phyloP scores from a whole-genome alignment of 92 coral and sea anemone species.

The Bergia sp. region DNA sequence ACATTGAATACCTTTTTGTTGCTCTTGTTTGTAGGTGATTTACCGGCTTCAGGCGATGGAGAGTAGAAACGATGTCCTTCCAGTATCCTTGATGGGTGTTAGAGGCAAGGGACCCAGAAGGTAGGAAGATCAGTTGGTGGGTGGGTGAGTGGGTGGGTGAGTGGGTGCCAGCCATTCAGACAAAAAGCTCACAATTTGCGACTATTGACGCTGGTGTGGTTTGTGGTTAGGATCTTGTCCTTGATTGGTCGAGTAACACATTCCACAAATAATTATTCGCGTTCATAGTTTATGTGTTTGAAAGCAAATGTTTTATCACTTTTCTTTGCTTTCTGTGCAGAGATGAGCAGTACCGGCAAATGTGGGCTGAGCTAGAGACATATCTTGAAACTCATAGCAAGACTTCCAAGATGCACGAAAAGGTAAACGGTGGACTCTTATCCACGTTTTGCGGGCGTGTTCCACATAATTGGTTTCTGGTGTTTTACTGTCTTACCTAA shows the following conservation, averaged over 20 bases:
- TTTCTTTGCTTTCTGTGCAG: conserved; percentile 40
- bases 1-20: not conserved
- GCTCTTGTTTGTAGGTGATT: conserved; percentile 67
- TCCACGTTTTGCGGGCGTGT: not conserved
- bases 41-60: conserved; percentile 96
- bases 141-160: not conserved
- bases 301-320: not conserved
- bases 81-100: conserved; percentile 84
- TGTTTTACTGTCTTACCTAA: not conserved
- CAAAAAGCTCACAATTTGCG: not conserved
- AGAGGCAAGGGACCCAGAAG: conserved; percentile 98
- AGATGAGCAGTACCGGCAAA: conserved; percentile 93
- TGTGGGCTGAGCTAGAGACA: conserved; percentile 94
- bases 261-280: not conserved
- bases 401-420: conserved; percentile 95
- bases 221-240: not conserved
- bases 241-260: not conserved
- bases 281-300: not conserved
- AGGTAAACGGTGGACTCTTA: conserved; percentile 51
- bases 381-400: conserved; percentile 87
- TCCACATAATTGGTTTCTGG: too few relatives aligned
- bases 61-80: conserved; percentile 91
- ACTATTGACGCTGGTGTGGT: not conserved
- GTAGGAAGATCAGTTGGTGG: conserved; percentile 19
- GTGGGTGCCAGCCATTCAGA: not conserved